Evolutionary conservation across 2,888 invertebrate species (phyloP).

Genomic region (Drosophila limbata): DNA sequence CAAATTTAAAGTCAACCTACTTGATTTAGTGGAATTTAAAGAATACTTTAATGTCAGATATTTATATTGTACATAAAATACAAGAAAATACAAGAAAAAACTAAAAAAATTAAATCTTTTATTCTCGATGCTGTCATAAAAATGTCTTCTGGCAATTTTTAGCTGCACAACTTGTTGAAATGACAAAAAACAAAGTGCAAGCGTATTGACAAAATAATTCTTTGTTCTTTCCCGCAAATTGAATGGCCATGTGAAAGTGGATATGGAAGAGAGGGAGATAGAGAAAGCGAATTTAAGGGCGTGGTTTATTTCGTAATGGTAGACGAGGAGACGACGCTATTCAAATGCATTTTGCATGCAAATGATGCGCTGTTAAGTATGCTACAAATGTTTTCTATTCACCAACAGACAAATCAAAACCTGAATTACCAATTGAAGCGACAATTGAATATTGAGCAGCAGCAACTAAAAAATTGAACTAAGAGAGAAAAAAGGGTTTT

Average conservation of each 20-base stretch:
- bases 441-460: constrained; percentile 2
- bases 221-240: constrained; percentile 4
- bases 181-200: constrained; percentile 10
- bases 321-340: neutral
- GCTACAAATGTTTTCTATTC: constrained; percentile 37
- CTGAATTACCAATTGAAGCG: constrained; percentile 12
- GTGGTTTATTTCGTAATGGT: neutral
- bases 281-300: neutral
- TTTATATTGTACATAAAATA: too few species aligned
- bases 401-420: constrained; percentile 40
- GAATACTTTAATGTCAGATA: neutral
- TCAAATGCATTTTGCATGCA: constrained; percentile 2
- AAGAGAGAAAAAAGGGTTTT: neutral
- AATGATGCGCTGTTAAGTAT: constrained; percentile 38
- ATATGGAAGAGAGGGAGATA: neutral
- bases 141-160: neutral
- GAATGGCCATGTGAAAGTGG: too few species aligned
- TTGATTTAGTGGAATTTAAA: neutral
- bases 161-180: constrained; percentile 7
- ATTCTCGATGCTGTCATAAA: neutral
- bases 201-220: constrained; percentile 10
- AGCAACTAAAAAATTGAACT: neutral
- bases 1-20: too few species aligned
- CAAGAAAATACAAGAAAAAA: too few species aligned
- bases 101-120: neutral